These are phyloP conservation scores for Bradypodion ventrale DNA, from an alignment of 2,797 vertebrate species.

Conservation along the genomic window DNA sequence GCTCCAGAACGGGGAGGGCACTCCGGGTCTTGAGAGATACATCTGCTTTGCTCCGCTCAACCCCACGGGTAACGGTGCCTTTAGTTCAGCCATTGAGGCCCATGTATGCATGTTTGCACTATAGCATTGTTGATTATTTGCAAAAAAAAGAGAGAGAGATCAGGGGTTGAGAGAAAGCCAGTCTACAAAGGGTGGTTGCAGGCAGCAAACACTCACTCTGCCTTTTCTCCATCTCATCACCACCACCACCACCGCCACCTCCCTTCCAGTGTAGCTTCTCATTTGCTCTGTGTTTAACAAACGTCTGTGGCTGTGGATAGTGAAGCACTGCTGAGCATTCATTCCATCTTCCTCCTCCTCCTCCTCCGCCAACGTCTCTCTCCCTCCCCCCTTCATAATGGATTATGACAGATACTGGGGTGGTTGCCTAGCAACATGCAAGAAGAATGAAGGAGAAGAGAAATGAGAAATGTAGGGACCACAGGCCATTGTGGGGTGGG, in stretches of 20 bases:
- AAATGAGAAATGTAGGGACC: conserved; percentile 30
- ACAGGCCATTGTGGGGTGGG: neutral
- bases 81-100: neutral
- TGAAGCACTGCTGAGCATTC: neutral
- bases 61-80: neutral
- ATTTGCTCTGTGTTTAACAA: neutral
- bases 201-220: neutral
- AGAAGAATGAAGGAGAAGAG: conserved; percentile 28
- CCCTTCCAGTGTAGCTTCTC: neutral
- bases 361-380: neutral
- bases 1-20: conserved; percentile 62
- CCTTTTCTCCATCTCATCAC: neutral
- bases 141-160: neutral
- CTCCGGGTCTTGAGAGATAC: conserved; percentile 61
- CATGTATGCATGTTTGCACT: neutral
- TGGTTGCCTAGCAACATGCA: conserved; percentile 41
- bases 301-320: neutral
- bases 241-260: too few relatives aligned
- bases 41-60: conserved; percentile 64
- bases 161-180: neutral
- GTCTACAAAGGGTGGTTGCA: too few relatives aligned
- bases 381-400: conserved; percentile 32
- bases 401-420: conserved; percentile 44
- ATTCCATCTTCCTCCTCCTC: conserved; percentile 5
- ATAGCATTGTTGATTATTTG: neutral